phyloP scores from a whole-genome alignment of 2,888 invertebrate genomes.

The Strigamia transsilvanica region DNA sequence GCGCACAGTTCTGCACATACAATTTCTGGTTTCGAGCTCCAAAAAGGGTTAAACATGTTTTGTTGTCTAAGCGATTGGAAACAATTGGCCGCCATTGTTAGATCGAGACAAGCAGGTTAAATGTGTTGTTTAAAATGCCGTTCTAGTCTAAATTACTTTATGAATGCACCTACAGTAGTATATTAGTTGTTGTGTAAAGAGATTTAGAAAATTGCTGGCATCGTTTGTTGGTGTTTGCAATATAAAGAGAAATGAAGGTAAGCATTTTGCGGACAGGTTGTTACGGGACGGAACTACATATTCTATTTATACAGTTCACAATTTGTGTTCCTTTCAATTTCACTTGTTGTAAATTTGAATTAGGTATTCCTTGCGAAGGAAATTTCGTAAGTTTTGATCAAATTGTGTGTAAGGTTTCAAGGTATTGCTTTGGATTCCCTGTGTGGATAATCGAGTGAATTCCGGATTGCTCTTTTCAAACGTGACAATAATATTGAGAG shows the following conservation, averaged over 20 bases:
- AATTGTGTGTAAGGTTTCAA: neutral
- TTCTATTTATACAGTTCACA: neutral
- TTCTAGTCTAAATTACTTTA: no score
- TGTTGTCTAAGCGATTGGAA: no score
- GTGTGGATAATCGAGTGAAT: neutral
- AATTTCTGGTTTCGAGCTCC: no score
- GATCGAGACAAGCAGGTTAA: no score
- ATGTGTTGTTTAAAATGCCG: no score
- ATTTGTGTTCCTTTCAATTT: slow-evolving; percentile 9
- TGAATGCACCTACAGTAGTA: no score
- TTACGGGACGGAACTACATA: neutral
- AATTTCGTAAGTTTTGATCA: neutral
- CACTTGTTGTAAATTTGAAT: neutral
- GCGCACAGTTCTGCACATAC: no score
- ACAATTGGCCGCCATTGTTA: no score
- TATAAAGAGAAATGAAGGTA: neutral
- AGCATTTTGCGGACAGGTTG: neutral
- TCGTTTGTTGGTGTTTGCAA: neutral
- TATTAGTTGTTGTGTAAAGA: no score
- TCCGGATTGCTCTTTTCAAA: neutral
- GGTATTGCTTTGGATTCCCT: neutral
- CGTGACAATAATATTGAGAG: slow-evolving; percentile 6
- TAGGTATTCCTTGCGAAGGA: neutral
- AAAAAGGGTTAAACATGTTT: no score
- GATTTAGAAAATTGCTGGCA: no score